A percentile compares a stretch with the other conserved stretches of the same genome.
phyloP scores from a whole-genome alignment of 2,888 invertebrate species.

The Torymus texanus region DNA sequence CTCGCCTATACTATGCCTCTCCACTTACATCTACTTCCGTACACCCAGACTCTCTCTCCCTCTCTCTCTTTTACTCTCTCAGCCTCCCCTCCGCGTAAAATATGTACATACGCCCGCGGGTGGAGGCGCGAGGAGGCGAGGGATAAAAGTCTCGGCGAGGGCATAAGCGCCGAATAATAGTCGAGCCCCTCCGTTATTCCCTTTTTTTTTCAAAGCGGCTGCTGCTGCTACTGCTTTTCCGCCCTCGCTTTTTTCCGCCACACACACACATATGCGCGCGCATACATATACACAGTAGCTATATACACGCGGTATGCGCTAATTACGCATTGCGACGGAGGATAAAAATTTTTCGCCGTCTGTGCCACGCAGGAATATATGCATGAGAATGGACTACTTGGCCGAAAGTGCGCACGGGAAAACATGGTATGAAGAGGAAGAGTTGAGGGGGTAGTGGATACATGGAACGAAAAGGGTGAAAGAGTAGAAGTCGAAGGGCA shows the following conservation, averaged over 20 bases:
- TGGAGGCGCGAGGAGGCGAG: background rate
- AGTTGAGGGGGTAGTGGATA: background rate
- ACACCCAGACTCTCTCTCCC: constrained; percentile 1
- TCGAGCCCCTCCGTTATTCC: background rate
- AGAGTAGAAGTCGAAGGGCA: background rate
- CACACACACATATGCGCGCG: background rate
- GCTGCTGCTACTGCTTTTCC: background rate
- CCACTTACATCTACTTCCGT: background rate
- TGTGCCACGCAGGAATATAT: constrained; percentile 1
- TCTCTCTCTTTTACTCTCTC: no score
- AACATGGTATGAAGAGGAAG: background rate
- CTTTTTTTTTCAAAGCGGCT: no score
- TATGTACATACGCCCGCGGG: constrained; percentile 30
- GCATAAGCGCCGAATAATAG: constrained; percentile 45
- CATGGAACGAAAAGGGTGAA: background rate
- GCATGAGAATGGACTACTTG: background rate
- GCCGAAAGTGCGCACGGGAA: background rate
- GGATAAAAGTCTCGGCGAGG: constrained; percentile 6
- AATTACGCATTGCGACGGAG: constrained; percentile 34
- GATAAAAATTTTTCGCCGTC: constrained; percentile 20
- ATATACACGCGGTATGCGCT: constrained; percentile 8
- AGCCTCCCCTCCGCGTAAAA: background rate
- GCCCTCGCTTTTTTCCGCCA: constrained; percentile 1
- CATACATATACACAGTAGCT: background rate
- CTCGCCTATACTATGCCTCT: background rate